Percentiles rank a stretch among this genome's conserved stretches.
Evolutionary conservation across 2,113 vertebrate genomes (phyloP).

Genomic region (Neolamprologus longior): DNA sequence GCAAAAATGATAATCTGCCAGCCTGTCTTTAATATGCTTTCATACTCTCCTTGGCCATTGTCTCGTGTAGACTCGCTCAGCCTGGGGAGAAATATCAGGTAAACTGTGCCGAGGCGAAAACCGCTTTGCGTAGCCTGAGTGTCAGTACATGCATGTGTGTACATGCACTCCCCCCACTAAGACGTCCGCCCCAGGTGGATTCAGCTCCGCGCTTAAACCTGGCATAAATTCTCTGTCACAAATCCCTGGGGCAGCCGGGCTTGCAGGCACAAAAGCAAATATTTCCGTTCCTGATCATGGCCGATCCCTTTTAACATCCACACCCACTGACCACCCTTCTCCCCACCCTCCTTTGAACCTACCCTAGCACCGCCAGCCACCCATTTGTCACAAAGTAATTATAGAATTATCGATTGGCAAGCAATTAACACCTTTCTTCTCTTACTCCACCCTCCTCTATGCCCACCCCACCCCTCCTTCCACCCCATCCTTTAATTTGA

Average conservation of each 20-base stretch:
- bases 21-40: constrained; percentile 28
- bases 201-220: constrained; percentile 59
- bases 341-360: constrained; percentile 33
- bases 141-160: constrained; percentile 8
- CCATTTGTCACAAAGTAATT: constrained; percentile 84
- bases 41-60: neutral
- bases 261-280: constrained; percentile 77
- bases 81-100: neutral
- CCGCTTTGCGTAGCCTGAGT: neutral
- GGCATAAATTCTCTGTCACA: constrained; percentile 73
- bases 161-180: neutral
- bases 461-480: neutral
- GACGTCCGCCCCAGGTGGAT: constrained; percentile 2
- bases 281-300: constrained; percentile 74
- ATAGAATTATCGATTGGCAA: constrained; percentile 80
- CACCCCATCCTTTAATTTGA: constrained; percentile 73
- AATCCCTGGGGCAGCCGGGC: constrained; percentile 59
- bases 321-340: constrained; percentile 47
- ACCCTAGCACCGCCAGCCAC: constrained; percentile 62
- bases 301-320: constrained; percentile 66
- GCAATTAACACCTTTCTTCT: constrained; percentile 76
- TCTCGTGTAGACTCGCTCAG: neutral
- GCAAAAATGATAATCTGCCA: constrained; percentile 43
- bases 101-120: neutral
- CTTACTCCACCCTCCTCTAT: constrained; percentile 28